Conservation (phyloP, 2,797 vertebrate genomes). For the Gallirallus australis region DNA sequence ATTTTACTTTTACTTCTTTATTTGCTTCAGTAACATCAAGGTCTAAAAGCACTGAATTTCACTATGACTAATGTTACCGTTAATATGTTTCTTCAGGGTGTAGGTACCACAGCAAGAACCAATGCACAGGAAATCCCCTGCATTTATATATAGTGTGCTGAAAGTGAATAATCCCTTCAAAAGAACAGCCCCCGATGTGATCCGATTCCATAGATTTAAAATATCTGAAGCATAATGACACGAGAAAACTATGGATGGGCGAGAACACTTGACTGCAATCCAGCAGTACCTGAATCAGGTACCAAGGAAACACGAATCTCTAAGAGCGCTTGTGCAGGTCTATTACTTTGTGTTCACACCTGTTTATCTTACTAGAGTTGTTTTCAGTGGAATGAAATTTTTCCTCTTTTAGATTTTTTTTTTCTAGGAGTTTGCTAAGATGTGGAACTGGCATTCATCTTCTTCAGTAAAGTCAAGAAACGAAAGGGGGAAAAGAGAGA, state of each 20-base stretch:
- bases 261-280: not conserved
- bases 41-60: constrained; percentile 36
- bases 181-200: not conserved
- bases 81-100: not conserved
- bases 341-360: not conserved
- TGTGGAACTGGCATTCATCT: not conserved
- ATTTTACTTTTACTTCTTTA: constrained; percentile 61
- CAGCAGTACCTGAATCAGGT: not conserved
- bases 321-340: not conserved
- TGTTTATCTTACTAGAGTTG: not conserved
- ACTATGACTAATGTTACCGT: not conserved
- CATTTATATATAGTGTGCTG: not conserved
- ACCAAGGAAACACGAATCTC: not conserved
- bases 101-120: not conserved
- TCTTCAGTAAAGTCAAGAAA: not conserved
- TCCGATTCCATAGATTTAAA: not conserved
- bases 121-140: not conserved
- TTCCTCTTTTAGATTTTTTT: not conserved
- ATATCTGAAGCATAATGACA: not conserved
- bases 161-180: not conserved
- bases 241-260: not conserved
- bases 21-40: constrained; percentile 43
- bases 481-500: not conserved
- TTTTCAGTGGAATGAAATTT: not conserved
- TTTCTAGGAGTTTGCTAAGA: not conserved